Evolutionary conservation across 1,140 invertebrate genomes (phyloP).

Genomic region (Brachionus manjavacas): DNA sequence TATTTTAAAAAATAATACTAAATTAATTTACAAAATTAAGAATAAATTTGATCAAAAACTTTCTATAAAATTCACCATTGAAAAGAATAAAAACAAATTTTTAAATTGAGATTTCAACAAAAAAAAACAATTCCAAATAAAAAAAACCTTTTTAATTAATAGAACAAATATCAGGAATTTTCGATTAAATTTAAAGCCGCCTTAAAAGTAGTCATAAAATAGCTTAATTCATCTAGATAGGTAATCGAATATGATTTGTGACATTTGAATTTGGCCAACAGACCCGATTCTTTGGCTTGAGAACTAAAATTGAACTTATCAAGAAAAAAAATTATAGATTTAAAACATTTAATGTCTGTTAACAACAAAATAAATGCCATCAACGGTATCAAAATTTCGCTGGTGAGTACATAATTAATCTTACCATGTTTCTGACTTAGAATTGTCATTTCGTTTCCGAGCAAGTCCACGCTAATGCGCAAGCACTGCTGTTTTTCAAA

Average conservation of each 20-base stretch:
- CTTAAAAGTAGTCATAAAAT: constrained; percentile 33
- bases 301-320: constrained; percentile 38
- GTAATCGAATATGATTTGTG: constrained; percentile 11
- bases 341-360: neutral
- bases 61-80: too few species aligned
- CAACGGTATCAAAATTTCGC: constrained; percentile 20
- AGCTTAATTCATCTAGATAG: constrained; percentile 9
- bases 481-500: constrained; percentile 8
- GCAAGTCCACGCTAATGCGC: neutral
- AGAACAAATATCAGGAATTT: neutral
- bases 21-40: too few species aligned
- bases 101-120: neutral
- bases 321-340: constrained; percentile 11
- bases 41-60: too few species aligned
- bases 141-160: neutral
- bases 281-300: constrained; percentile 2
- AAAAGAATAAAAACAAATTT: neutral
- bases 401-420: neutral
- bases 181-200: constrained; percentile 24
- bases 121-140: neutral
- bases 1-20: too few species aligned
- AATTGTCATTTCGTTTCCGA: constrained; percentile 14
- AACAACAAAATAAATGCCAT: neutral
- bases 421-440: neutral
- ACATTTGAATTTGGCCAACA: neutral